Evolutionary conservation across 2,113 vertebrate species (phyloP).

Genomic region (Argyrosomus japonicus): DNA sequence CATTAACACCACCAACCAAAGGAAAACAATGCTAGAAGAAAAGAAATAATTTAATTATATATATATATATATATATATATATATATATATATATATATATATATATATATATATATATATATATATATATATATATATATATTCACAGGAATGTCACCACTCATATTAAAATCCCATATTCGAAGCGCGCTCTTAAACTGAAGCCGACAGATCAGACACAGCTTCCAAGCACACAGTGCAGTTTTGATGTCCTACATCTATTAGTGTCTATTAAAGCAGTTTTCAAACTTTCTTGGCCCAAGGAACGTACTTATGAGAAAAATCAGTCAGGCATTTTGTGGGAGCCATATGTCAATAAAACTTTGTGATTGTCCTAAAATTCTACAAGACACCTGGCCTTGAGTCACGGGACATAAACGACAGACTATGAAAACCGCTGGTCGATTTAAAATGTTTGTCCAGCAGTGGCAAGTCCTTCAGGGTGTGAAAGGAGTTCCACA

Average conservation of each 20-base stretch:
- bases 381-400: slow-evolving; percentile 47
- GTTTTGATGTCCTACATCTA: not conserved
- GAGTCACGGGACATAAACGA: slow-evolving; percentile 48
- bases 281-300: slow-evolving; percentile 49
- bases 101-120: too few species aligned
- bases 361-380: slow-evolving; percentile 50
- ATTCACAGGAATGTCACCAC: not conserved
- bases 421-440: slow-evolving; percentile 38
- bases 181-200: not conserved
- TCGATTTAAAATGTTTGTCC: slow-evolving; percentile 61
- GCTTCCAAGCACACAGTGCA: not conserved
- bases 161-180: not conserved
- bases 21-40: not conserved
- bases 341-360: slow-evolving; percentile 55
- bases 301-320: slow-evolving; percentile 20
- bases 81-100: not conserved
- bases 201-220: slow-evolving; percentile 15
- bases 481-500: not conserved
- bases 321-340: slow-evolving; percentile 48
- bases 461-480: slow-evolving; percentile 23
- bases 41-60: not conserved
- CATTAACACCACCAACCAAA: not conserved
- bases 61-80: too few species aligned
- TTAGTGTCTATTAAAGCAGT: slow-evolving; percentile 31
- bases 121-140: too few species aligned